Evolutionary conservation across 2,113 vertebrate genomes (phyloP).

Genomic region (Nipponia nippon): DNA sequence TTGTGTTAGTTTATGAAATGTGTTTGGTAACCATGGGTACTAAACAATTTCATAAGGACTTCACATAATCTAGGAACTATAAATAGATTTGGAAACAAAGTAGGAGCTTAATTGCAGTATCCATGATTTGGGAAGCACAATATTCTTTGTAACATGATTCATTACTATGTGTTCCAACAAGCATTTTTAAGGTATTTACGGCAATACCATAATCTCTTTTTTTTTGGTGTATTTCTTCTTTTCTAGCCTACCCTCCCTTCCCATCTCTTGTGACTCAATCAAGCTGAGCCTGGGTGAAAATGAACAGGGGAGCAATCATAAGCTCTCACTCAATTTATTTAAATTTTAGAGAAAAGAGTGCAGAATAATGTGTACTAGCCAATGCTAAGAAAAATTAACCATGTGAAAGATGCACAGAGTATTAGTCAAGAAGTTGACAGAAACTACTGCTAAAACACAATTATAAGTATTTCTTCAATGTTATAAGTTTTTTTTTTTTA

Average conservation of each 20-base stretch:
- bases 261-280: background rate
- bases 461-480: background rate
- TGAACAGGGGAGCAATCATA: background rate
- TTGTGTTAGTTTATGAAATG: background rate
- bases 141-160: background rate
- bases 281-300: background rate
- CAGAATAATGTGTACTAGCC: background rate
- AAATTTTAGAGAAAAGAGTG: background rate
- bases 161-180: background rate
- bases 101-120: background rate
- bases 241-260: background rate
- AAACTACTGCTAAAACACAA: background rate
- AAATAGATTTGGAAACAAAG: constrained; percentile 26
- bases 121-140: background rate
- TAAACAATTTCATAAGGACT: constrained; percentile 34
- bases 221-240: background rate
- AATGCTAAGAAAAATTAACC: background rate
- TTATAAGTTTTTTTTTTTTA: background rate
- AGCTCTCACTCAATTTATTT: background rate
- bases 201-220: background rate
- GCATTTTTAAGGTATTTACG: background rate
- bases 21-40: constrained; percentile 58
- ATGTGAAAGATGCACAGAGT: accelerated
- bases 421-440: background rate
- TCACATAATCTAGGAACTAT: constrained; percentile 21